A percentile compares a stretch with the other conserved stretches of the same genome.
phyloP scores from a whole-genome alignment of 2,113 vertebrate species.

The Ptychochromis oligacanthus region DNA sequence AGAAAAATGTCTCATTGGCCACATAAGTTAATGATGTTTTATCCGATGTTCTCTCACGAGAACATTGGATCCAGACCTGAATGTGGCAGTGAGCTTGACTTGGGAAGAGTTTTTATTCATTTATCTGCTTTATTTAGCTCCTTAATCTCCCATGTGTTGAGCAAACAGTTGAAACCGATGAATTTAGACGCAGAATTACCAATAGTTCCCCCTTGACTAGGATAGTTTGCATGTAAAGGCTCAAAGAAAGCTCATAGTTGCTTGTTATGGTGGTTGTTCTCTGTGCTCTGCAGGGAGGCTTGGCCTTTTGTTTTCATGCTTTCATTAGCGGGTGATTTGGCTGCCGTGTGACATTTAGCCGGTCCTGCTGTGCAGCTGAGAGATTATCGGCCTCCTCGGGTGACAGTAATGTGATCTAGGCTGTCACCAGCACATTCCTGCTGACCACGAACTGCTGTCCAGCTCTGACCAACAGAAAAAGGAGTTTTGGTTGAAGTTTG shows the following conservation, averaged over 20 bases:
- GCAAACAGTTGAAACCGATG: not conserved
- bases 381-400: slow-evolving; percentile 48
- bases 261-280: not conserved
- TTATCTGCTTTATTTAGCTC: not conserved
- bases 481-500: not conserved
- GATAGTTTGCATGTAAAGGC: not conserved
- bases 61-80: not conserved
- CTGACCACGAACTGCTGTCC: not conserved
- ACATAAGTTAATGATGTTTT: not conserved
- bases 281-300: slow-evolving; percentile 1
- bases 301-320: not conserved
- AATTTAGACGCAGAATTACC: not conserved
- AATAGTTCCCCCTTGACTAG: not conserved
- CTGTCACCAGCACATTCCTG: slow-evolving; percentile 39
- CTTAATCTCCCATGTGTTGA: not conserved
- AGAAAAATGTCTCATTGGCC: slow-evolving; percentile 29
- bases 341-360: slow-evolving; percentile 17
- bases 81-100: not conserved
- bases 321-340: slow-evolving; percentile 38
- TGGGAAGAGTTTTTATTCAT: not conserved
- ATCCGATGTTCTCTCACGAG: not conserved
- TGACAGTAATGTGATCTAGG: slow-evolving; percentile 55
- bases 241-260: not conserved
- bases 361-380: slow-evolving; percentile 12
- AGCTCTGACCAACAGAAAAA: not conserved